Percentiles rank a stretch among this genome's conserved stretches.
These are phyloP conservation scores for Drosophila pseudoobscura DNA, from an alignment of 1,140 invertebrate species.

Conservation along the genomic window DNA sequence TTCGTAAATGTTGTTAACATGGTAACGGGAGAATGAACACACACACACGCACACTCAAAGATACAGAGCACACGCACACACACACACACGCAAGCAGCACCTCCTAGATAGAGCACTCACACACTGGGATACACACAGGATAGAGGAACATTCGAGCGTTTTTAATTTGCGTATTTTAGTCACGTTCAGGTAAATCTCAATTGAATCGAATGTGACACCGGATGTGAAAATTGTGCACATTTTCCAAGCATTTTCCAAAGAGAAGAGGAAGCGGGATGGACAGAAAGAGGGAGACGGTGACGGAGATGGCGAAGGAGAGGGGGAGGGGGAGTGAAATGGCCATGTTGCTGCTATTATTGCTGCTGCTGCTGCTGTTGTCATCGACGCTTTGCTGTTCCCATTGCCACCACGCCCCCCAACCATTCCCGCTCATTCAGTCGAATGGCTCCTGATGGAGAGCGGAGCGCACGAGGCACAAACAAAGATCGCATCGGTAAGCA, in stretches of 20 bases:
- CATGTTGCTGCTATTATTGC: slow-evolving; percentile 29
- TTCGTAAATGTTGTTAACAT: slow-evolving; percentile 65
- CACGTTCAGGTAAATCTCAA: slow-evolving; percentile 83
- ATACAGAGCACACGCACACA: slow-evolving; percentile 20
- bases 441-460: slow-evolving; percentile 48
- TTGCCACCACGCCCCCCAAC: background rate
- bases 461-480: slow-evolving; percentile 75
- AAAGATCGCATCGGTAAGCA: slow-evolving; percentile 80
- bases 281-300: slow-evolving; percentile 14
- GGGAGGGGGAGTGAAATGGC: slow-evolving; percentile 17
- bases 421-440: slow-evolving; percentile 11
- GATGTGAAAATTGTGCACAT: slow-evolving; percentile 83
- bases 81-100: background rate
- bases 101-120: slow-evolving; percentile 4
- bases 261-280: slow-evolving; percentile 16
- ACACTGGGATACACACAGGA: slow-evolving; percentile 16
- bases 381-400: slow-evolving; percentile 14
- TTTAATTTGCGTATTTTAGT: slow-evolving; percentile 83
- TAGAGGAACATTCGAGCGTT: slow-evolving; percentile 45
- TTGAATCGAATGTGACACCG: slow-evolving; percentile 83
- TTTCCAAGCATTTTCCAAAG: slow-evolving; percentile 73
- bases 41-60: slow-evolving; percentile 37
- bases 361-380: slow-evolving; percentile 19
- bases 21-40: slow-evolving; percentile 33
- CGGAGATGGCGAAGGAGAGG: background rate